Base-by-base conservation (phyloP, 1,140 invertebrate species). In the Bombus fervidus region DNA sequence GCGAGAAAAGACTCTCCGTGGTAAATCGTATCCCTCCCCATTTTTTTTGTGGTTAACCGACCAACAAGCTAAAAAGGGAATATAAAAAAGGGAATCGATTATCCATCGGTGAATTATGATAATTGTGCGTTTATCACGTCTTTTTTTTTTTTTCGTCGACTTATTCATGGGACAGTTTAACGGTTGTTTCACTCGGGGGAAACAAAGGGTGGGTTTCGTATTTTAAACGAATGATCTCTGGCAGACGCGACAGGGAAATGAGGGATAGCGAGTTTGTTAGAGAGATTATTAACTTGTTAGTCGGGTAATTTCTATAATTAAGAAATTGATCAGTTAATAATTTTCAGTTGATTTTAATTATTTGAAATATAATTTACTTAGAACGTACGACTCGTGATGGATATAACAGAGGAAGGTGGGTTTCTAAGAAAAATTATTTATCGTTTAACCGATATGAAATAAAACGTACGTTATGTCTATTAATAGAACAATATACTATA, bases 31-130 rank as follows among this genome's bases (percentile, higher is more conserved):
- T 10, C 41, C 41, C 41, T 18, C 28, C n/a, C n/a, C 2, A 34
- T 1, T 15, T 15, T 34, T 39, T 47, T n/a, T 15, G 12, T n/a
- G 79, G 22, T 39, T 37, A n/a, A 15, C 39, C 57, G 25, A 34
- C 59, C 37, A 59, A 72, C 22, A 72, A 37, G 66, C 5, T 15
- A 9, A 39, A 15, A 37, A 12, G 15, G 10, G 68, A 37, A 25
- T 10, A 22, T 8, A 66, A 31, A 64, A 43, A n/a, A 25, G 57
- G 72, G 43, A 80, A 80, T 85, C 73, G 69, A 64, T 75, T 83
- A 76, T 76, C 43, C 43, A 72, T 72, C 68, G 77, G 18, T 72
- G 59, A 85, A 85, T 66, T 74, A 74, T 73, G 83, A 81, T 81
- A 39, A 66, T 73, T 80, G 59, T 22, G 53, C 34, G 47, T 25